Evolutionary conservation across 1,140 invertebrate species (phyloP), one percentile per base, ranked within the genome.

Genomic region (Drosophila pallidifrons): DNA sequence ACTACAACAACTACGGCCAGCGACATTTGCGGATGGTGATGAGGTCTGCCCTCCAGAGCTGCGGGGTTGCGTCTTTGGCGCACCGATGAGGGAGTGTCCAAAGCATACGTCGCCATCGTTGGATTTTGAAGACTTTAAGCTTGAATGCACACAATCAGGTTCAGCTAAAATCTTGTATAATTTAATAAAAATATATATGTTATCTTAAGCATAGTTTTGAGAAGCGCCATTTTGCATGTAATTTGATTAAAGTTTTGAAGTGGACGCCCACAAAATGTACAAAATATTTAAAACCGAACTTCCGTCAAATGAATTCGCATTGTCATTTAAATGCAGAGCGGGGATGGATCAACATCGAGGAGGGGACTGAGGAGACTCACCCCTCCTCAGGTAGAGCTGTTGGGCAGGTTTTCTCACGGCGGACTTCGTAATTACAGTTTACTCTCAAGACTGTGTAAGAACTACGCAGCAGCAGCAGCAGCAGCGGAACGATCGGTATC

Each of bases 251-350:
- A 54, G 16, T 63, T 15, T 58, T 58, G n/a, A 5, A 5, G 81
- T 68, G 58, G 70, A 88, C 85, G 85, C 85, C 85, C 85, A 89
- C 85, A 88, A 88, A 88, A 88, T 88, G 81, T 88, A 85, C 85
- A 89, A 89, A 88, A 88, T 89, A 88, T 88, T 88, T 89, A 88
- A 88, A 88, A 88, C 83, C 85, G 57, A 89, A 85, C 75, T 85
- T 89, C 85, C 85, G 83, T 71, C 70, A 81, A 89, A 59, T 66
- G 65, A 77, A 30, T 63, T 79, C 52, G 46, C 58, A 77, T 75
- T 82, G 67, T 75, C 76, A 86, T 86, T 86, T 58, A 88, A 88
- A 88, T 88, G 28, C 60, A 25, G 64, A 15, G 61, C 78, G 47
- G 11, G 35, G 8, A 46, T 15, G 13, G 32, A 41, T 25, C 20